Evolutionary conservation across 1,140 invertebrate genomes (phyloP).

Genomic region (Leptinotarsa lineolata): DNA sequence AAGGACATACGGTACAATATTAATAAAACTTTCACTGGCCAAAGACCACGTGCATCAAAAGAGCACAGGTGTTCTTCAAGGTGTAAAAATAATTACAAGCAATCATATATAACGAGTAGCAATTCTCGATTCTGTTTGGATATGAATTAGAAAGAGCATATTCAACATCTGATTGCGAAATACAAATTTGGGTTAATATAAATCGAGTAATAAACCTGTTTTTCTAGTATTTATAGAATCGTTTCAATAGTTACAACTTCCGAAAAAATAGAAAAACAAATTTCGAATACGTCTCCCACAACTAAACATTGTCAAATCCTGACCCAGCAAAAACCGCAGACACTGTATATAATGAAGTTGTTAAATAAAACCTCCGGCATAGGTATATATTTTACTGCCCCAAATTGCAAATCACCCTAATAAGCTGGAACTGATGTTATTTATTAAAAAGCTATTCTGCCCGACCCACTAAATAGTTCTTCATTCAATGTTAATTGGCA

Average conservation of each 20-base stretch:
- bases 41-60: constrained; percentile 17
- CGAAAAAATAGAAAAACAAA: no score
- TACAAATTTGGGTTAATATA: background rate
- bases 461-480: background rate
- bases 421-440: background rate
- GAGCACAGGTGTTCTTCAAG: constrained; percentile 21
- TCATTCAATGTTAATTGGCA: background rate
- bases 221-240: no score
- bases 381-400: background rate
- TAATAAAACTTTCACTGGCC: constrained; percentile 10
- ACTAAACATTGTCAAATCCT: no score
- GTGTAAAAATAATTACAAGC: constrained; percentile 19
- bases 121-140: constrained; percentile 5
- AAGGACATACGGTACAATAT: background rate
- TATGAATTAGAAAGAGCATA: background rate
- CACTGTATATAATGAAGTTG: background rate
- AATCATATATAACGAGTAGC: constrained; percentile 1
- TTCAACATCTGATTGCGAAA: background rate
- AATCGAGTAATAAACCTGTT: background rate
- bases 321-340: no score
- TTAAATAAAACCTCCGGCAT: background rate
- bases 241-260: no score
- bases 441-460: background rate
- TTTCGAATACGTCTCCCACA: no score
- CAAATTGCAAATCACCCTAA: constrained; percentile 8